These are phyloP conservation scores for Porites australiensis DNA, from an alignment of 64 coral and sea anemone species.

Conservation along the genomic window DNA sequence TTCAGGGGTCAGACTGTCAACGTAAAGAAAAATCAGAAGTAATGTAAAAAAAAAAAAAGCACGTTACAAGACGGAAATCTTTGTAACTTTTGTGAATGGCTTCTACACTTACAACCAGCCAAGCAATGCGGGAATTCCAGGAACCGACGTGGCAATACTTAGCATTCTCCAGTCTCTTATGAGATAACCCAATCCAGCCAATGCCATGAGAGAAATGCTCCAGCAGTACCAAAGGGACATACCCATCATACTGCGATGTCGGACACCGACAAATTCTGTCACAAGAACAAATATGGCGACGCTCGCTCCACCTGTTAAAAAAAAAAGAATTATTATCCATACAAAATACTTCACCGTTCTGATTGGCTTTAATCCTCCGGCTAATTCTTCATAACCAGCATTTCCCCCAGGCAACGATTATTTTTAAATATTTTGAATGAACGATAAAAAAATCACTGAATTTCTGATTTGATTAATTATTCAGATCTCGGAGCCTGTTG, in stretches of 20 bases:
- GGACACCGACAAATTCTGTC: slow-evolving; percentile 74
- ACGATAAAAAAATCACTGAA: no score
- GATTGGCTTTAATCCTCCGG: background rate
- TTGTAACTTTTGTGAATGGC: no score
- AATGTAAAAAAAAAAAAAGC: no score
- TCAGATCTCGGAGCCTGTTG: no score
- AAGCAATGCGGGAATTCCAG: slow-evolving; percentile 57
- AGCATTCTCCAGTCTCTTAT: slow-evolving; percentile 73
- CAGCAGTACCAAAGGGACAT: slow-evolving; percentile 76
- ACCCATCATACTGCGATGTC: slow-evolving; percentile 67
- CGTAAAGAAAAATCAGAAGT: background rate
- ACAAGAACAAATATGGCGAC: slow-evolving; percentile 62
- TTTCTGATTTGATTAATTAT: no score
- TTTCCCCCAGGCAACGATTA: no score
- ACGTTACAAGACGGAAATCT: no score
- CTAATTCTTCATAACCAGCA: no score
- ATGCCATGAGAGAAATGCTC: slow-evolving; percentile 37
- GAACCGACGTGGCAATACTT: slow-evolving; percentile 50
- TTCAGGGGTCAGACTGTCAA: slow-evolving; percentile 38
- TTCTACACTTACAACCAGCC: slow-evolving; percentile 74
- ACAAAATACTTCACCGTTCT: background rate
- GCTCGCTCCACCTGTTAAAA: slow-evolving; percentile 11
- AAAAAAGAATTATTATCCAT: background rate
- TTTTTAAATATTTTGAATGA: no score
- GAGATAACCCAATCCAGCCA: slow-evolving; percentile 66